phyloP scores from a whole-genome alignment of 2,797 vertebrate species.

The Hypotaenidia philippensis region DNA sequence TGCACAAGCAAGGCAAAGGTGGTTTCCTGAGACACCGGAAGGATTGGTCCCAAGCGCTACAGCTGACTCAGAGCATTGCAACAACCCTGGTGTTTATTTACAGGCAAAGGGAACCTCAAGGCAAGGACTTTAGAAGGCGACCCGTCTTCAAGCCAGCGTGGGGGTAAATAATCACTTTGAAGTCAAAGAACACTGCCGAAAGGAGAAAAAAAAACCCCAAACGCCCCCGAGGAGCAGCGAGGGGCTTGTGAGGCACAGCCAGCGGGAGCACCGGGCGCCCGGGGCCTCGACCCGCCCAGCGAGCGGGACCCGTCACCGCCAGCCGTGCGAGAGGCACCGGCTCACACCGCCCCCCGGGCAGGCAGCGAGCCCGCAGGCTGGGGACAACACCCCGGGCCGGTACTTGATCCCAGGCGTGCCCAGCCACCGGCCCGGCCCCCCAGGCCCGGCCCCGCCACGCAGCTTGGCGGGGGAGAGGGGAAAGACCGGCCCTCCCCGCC shows the following conservation, averaged over 20 bases:
- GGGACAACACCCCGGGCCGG: not conserved
- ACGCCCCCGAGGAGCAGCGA: too few species aligned
- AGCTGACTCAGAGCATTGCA: not conserved
- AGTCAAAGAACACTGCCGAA: not conserved
- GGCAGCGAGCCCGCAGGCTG: not conserved
- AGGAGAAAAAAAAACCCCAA: not conserved
- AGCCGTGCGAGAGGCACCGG: not conserved
- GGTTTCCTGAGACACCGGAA: not conserved
- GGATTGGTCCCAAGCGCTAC: fast-evolving
- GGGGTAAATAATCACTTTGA: fast-evolving
- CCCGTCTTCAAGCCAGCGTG: fast-evolving
- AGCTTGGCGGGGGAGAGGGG: not conserved
- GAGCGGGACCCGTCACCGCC: fast-evolving
- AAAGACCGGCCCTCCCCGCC: not conserved
- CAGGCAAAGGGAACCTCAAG: not conserved
- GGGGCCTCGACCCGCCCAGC: not conserved
- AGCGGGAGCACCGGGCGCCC: not conserved
- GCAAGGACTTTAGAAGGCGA: not conserved
- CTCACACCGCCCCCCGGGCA: not conserved
- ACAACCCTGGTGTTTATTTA: not conserved
- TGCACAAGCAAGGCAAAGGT: not conserved
- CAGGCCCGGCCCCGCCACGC: not conserved
- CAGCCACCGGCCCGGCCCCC: not conserved
- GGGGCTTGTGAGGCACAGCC: not conserved
- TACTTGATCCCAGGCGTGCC: fast-evolving